phyloP scores from a whole-genome alignment of 1,140 invertebrate species.

The Aphaenogaster rudis region DNA sequence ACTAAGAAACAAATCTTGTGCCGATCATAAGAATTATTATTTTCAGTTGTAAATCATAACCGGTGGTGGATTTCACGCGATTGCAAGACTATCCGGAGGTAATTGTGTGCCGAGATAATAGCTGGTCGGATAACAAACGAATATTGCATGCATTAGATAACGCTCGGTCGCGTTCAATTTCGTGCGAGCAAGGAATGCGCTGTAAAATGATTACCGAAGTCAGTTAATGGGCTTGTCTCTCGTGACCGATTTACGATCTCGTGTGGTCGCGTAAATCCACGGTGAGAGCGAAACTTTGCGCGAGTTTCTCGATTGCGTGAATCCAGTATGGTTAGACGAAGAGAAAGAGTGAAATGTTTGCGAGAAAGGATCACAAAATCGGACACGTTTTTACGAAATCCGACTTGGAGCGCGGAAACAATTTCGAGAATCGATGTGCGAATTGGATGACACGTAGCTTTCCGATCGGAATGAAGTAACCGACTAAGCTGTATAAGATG shows the following conservation, averaged over 20 bases:
- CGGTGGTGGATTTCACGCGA: neutral
- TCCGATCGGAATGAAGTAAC: neutral
- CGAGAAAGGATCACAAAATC: neutral
- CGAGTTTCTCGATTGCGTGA: slow-evolving; percentile 17
- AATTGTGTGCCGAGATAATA: slow-evolving; percentile 8
- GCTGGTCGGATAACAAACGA: neutral
- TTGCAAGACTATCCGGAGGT: neutral
- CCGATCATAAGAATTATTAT: neutral
- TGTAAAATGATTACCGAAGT: slow-evolving; percentile 44
- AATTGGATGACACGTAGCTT: neutral
- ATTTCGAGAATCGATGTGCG: neutral
- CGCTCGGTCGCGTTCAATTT: slow-evolving; percentile 10
- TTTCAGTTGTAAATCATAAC: slow-evolving; percentile 3
- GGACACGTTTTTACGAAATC: neutral
- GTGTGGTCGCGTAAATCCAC: slow-evolving; percentile 46
- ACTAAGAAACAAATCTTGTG: neutral
- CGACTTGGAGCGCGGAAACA: neutral
- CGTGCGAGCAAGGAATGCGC: slow-evolving; percentile 13
- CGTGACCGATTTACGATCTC: slow-evolving; percentile 38
- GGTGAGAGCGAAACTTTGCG: slow-evolving; percentile 1
- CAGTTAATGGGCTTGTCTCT: slow-evolving; percentile 42
- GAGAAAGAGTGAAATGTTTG: neutral
- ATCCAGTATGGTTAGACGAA: neutral
- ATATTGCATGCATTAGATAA: slow-evolving; percentile 3
- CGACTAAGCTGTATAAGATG: neutral